Conservation (phyloP, 2,113 vertebrate species). For the Probosciger aterrimus region DNA sequence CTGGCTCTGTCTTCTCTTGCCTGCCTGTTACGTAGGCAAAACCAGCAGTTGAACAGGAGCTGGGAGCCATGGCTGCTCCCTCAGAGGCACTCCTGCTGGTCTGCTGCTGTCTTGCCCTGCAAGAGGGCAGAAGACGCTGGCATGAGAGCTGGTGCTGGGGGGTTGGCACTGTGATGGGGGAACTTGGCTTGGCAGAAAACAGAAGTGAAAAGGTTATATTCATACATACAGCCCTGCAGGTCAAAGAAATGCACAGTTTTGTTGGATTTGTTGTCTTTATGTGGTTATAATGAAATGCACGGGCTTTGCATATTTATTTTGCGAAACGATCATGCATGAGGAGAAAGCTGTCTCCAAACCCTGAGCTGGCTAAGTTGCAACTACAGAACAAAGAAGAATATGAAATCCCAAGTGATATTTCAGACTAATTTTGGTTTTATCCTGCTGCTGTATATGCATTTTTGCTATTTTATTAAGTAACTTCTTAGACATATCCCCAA, state of each 20-base stretch:
- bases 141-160: neutral
- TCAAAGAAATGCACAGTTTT: neutral
- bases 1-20: neutral
- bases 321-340: neutral
- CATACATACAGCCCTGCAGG: neutral
- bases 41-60: neutral
- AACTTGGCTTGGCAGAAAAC: neutral
- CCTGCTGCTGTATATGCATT: neutral
- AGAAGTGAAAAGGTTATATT: neutral
- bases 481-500: neutral
- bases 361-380: neutral
- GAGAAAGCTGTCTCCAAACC: neutral
- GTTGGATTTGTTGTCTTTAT: neutral
- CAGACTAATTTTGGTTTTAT: neutral
- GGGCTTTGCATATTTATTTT: neutral
- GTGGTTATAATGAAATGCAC: neutral
- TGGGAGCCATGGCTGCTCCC: neutral
- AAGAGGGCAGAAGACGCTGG: neutral
- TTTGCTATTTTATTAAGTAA: neutral
- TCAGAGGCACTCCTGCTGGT: neutral
- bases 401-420: neutral
- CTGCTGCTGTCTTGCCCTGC: neutral
- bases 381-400: neutral
- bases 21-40: neutral
- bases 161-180: accelerated